Evolutionary conservation across 2,888 invertebrate species (phyloP).

Genomic region (Drosophila kambysellisi): DNA sequence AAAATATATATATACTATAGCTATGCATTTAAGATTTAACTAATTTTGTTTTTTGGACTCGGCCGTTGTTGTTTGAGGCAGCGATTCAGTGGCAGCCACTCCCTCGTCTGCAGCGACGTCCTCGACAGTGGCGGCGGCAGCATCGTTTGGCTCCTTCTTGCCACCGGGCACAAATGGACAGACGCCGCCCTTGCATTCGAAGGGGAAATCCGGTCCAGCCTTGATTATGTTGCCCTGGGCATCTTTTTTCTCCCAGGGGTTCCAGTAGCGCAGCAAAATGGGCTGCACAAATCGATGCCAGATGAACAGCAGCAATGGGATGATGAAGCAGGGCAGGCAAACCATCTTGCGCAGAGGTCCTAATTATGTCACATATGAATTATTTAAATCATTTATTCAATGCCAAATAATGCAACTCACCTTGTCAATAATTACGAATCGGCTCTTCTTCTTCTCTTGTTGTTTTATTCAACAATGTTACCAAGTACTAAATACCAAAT

Average conservation of each 20-base stretch:
- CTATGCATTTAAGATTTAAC: slow-evolving; percentile 29
- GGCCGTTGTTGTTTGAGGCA: neutral
- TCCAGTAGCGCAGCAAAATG: slow-evolving; percentile 92
- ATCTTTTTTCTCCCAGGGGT: slow-evolving; percentile 90
- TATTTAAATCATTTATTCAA: neutral
- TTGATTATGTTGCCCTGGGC: slow-evolving; percentile 87
- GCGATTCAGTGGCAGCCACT: neutral
- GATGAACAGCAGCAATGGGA: slow-evolving; percentile 92
- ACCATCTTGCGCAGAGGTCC: slow-evolving; percentile 87
- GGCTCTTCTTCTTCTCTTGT: neutral
- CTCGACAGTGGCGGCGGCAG: neutral
- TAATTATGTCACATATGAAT: neutral
- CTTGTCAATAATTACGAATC: slow-evolving; percentile 2
- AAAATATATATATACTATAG: slow-evolving; percentile 5
- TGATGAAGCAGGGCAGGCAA: slow-evolving; percentile 94
- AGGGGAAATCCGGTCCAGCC: slow-evolving; percentile 86
- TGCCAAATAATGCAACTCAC: slow-evolving; percentile 21
- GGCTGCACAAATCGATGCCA: slow-evolving; percentile 95
- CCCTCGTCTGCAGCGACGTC: neutral
- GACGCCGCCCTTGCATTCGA: slow-evolving; percentile 87
- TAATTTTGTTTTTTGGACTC: slow-evolving; percentile 52
- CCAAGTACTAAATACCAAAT: neutral
- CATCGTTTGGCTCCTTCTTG: slow-evolving; percentile 24
- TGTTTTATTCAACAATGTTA: slow-evolving; percentile 7
- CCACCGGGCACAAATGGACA: slow-evolving; percentile 84